Base-by-base conservation (phyloP, 1,140 invertebrate species). In the Microvelia longipes region DNA sequence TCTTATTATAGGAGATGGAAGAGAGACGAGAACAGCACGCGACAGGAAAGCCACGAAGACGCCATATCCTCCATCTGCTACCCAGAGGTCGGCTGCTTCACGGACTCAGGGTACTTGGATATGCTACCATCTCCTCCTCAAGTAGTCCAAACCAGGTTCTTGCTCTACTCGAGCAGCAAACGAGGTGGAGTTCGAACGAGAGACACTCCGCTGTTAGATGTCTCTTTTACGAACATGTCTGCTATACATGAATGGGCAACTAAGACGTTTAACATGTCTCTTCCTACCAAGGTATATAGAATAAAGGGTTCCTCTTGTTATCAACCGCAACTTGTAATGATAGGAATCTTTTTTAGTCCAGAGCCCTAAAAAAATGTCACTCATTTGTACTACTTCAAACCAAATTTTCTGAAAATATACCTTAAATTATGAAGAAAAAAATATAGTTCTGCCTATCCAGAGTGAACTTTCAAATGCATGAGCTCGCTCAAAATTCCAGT, bases 41-140 rank as follows among this genome's bases (percentile, higher is more conserved):
- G 14, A 82, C 85, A 19, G 86, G 88, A 66, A 85, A 87, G 14
- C 82, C 85, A 19, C 86, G 88, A 66, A 85, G 35, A 50, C 35
- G 35, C 35, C 5, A 50, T 50, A 50, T 50, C 35, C 35, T 50
- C 35, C 5, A 88, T 94, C 0, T 98, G 95, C 77, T 98, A 97
- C 77, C 86, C 86, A 1, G 90, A 93, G 68, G 83, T 96, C n/a
- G 94, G 94, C 2, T 98, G 95, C 76, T 97, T 96, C 80, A 89
- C 91, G 73, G 92, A 94, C 73, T 88, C 91, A 1, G 92, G 92
- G 0, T 96, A 96, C 77, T 78, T 96, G 74, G 92, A 94, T 78
- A 91, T 94, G 81, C 78, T 95, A 15, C 94, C 93, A 1, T 88
- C 89, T 35, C 82, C 88, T n/a, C 94, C 92, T 0, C 88, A 93